Conservation (phyloP, 2,113 vertebrate species). For the Gnathonemus echidnorhynchus region DNA sequence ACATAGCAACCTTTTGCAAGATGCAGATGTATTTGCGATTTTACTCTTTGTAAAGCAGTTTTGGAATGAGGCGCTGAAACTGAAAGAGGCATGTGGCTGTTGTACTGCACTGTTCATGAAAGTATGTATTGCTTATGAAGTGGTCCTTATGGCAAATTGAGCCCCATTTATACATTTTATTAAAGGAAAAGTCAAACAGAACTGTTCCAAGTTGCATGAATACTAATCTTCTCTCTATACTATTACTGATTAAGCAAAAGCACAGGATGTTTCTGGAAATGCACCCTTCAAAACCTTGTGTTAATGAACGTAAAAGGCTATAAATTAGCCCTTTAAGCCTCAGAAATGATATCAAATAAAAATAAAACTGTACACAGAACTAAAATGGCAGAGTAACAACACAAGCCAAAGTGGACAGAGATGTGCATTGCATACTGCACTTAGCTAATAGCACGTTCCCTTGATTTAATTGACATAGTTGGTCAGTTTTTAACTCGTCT, state of each 20-base stretch:
- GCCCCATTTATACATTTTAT: background rate
- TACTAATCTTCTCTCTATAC: background rate
- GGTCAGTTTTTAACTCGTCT: background rate
- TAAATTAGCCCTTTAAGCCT: background rate
- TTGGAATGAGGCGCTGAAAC: background rate
- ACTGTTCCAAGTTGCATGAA: background rate
- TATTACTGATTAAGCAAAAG: background rate
- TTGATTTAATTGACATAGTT: background rate
- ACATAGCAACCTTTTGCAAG: background rate
- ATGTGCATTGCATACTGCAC: background rate
- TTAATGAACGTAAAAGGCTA: background rate
- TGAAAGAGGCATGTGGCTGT: background rate
- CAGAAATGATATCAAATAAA: background rate
- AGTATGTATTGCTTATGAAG: background rate
- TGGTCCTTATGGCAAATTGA: background rate
- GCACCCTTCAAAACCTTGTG: background rate
- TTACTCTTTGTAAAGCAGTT: background rate
- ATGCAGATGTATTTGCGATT: background rate
- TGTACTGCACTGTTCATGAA: background rate
- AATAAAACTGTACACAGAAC: background rate
- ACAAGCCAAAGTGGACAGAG: background rate
- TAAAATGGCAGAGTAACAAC: background rate
- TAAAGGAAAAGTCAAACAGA: background rate
- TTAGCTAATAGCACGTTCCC: background rate
- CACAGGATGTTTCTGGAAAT: background rate